Base-by-base conservation (phyloP, 2,888 invertebrate genomes). In the Mythimna albipuncta region DNA sequence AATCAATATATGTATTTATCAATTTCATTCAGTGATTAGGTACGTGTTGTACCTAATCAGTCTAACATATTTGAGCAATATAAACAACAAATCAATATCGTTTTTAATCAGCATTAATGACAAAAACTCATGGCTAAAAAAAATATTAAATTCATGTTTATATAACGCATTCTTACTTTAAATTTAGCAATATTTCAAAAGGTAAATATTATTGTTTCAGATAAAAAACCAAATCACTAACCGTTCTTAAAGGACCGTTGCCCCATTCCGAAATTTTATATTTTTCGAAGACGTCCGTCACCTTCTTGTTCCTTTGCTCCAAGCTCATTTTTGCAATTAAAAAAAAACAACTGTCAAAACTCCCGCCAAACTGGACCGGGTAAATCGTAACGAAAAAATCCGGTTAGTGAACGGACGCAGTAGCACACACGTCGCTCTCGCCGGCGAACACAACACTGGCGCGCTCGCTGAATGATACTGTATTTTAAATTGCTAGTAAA, bases 181-280 rank as follows among this genome's bases (percentile, higher is more conserved):
- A 55, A 44, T 72, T 58, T 59, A 59, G 1, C 55, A 16, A 32
- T 9, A 50, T 67, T 47, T 13, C 13, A 21, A 65, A 58, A 65
- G 0, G 57, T 71, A 65, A 75, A 67, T 66, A 73, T 69, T 67
- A 55, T 61, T 74, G n/a, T 71, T 67, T 63, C 54, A 66, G 69
- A 67, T 63, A 81, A 79, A 81, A 86, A 65, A 7, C 1, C 50
- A 81, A 84, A 82, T 72, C 75, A 93, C 94, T 82, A 87, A 96
- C 95, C 94, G 89, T 83, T 82, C 88, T 88, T 47, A 71, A 83
- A 64, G 82, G 85, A 44, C 91, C 89, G 65, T 92, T 92, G 41
- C 96, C 96, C 96, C 96, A 96, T 85, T 93, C 89, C 6, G 91
- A 93, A 69, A 95, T 95, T 83, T 94, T 95, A 82, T 90, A 96